Conservation (phyloP, 53 echinoderm and acorn worm genomes). For the Apostichopus leukothele region DNA sequence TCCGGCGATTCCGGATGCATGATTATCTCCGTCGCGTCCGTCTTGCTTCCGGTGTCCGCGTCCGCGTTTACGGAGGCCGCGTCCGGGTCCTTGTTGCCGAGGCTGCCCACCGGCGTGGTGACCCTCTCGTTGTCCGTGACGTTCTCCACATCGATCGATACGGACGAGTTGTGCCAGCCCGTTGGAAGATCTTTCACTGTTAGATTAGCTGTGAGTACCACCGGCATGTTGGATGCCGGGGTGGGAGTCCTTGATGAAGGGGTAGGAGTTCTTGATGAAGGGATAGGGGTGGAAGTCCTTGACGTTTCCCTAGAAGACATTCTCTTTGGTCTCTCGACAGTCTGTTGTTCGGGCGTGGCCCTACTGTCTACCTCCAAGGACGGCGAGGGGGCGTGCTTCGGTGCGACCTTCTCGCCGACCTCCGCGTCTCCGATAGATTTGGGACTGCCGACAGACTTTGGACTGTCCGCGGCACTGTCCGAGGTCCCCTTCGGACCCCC, state of each 20-base stretch:
- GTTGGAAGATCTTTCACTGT: slow-evolving; percentile 87
- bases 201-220: slow-evolving; percentile 86
- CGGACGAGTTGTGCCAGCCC: slow-evolving; percentile 37
- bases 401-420: not conserved
- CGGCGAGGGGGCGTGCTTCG: slow-evolving; percentile 22
- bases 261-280: slow-evolving; percentile 55
- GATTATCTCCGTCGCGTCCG: slow-evolving; percentile 68
- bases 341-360: not conserved
- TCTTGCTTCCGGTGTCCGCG: slow-evolving; percentile 49
- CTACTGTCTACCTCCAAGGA: not conserved
- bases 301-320: slow-evolving; percentile 67
- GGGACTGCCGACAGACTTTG: slow-evolving; percentile 31
- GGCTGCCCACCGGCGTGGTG: not conserved
- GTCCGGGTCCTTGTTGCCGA: not conserved
- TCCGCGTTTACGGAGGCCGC: slow-evolving; percentile 21
- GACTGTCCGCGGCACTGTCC: slow-evolving; percentile 37
- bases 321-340: slow-evolving; percentile 54
- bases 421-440: slow-evolving; percentile 12
- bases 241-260: slow-evolving; percentile 52
- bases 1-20: slow-evolving; percentile 53
- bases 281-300: slow-evolving; percentile 46
- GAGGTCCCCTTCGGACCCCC: not conserved
- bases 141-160: slow-evolving; percentile 19
- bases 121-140: slow-evolving; percentile 21
- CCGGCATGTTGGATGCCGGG: slow-evolving; percentile 66